Conservation (phyloP, 1,140 invertebrate genomes). For the Marisa cornuarietis region DNA sequence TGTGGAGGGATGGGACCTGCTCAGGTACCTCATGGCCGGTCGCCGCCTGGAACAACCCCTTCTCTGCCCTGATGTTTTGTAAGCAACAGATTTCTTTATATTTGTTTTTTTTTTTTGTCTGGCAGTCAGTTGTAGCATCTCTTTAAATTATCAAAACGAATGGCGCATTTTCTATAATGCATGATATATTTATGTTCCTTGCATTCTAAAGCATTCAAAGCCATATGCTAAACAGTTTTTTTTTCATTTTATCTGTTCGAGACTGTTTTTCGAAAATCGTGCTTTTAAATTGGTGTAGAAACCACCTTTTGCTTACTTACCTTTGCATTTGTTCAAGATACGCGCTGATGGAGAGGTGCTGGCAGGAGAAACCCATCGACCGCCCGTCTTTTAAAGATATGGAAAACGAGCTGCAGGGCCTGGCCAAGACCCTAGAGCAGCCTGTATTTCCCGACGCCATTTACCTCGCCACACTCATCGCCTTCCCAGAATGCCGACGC, state of each 20-base stretch:
- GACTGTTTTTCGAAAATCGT: too few relatives aligned
- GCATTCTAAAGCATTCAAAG: too few relatives aligned
- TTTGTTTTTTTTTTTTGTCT: too few relatives aligned
- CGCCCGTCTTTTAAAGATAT: conserved; percentile 12
- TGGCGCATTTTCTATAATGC: too few relatives aligned
- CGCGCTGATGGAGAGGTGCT: conserved; percentile 23
- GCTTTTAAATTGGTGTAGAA: too few relatives aligned
- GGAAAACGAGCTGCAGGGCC: background rate
- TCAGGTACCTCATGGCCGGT: conserved; percentile 82
- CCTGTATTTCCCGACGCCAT: background rate
- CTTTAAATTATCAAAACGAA: too few relatives aligned
- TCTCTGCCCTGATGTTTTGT: conserved; percentile 80
- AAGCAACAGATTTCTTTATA: conserved; percentile 30
- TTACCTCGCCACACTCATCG: background rate
- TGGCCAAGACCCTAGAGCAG: background rate
- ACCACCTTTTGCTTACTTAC: too few relatives aligned
- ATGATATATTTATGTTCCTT: too few relatives aligned
- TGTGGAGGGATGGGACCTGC: conserved; percentile 90
- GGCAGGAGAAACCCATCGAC: conserved; percentile 1
- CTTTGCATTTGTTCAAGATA: conserved; percentile 11
- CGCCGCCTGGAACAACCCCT: conserved; percentile 87
- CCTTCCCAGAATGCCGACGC: conserved; percentile 11
- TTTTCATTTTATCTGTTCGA: too few relatives aligned
- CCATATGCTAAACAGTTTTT: too few relatives aligned
- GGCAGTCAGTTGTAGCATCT: too few relatives aligned